A percentile compares a stretch with the other conserved stretches of the same genome.
phyloP scores from a whole-genome alignment of 1,140 invertebrate genomes.

The Drosophila setifemur region DNA sequence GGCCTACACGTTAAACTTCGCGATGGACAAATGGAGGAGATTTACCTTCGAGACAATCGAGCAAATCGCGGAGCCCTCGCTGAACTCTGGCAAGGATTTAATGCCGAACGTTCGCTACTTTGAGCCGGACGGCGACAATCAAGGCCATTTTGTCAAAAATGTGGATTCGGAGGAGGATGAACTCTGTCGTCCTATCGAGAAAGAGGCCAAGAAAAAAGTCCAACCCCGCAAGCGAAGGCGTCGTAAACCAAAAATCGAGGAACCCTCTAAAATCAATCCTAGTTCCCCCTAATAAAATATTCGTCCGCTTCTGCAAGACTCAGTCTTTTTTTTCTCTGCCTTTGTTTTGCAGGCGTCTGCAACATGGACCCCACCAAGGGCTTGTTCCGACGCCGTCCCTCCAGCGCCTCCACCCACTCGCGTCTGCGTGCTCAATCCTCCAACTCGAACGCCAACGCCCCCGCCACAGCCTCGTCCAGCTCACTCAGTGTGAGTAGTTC shows the following conservation, averaged over 20 bases:
- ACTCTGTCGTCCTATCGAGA: too few species aligned
- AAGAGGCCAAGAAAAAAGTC: too few species aligned
- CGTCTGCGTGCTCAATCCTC: constrained; percentile 67
- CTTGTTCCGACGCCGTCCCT: constrained; percentile 83
- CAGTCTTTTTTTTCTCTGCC: not conserved
- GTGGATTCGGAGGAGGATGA: constrained; percentile 30
- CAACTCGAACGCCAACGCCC: constrained; percentile 56
- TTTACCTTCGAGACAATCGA: not conserved
- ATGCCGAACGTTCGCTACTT: constrained; percentile 60
- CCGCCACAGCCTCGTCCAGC: constrained; percentile 54
- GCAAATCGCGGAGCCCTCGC: not conserved
- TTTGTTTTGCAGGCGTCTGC: constrained; percentile 68
- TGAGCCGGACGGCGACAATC: constrained; percentile 4
- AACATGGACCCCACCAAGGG: constrained; percentile 83
- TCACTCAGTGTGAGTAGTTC: constrained; percentile 39
- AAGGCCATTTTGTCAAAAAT: constrained; percentile 52
- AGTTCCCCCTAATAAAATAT: constrained; percentile 34
- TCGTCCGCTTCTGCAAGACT: not conserved
- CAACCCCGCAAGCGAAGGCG: not conserved
- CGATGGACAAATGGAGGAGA: constrained; percentile 54
- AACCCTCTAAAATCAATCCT: not conserved
- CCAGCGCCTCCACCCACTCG: constrained; percentile 62
- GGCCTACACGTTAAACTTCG: constrained; percentile 52
- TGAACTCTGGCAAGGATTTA: constrained; percentile 30
- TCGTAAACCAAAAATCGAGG: not conserved